Conservation (phyloP, 1,140 invertebrate species). For the Lepidotrigona ventralis region DNA sequence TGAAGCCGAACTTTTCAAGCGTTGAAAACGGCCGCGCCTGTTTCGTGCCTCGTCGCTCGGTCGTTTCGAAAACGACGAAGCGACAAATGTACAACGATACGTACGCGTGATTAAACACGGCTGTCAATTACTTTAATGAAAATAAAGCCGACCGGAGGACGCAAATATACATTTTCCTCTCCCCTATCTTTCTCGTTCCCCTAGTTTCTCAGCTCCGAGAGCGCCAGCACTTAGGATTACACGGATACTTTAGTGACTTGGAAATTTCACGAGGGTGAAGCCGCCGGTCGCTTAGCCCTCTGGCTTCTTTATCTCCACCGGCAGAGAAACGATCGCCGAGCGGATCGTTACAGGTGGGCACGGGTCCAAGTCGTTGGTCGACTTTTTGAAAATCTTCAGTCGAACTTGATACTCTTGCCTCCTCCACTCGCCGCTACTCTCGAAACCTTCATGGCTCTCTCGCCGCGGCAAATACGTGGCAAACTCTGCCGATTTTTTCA, state of each 20-base stretch:
- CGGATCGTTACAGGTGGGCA: constrained; percentile 17
- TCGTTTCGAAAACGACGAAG: too few relatives aligned
- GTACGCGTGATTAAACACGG: not conserved
- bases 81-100: too few relatives aligned
- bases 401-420: constrained; percentile 42
- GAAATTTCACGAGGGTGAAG: too few relatives aligned
- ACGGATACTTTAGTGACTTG: not conserved
- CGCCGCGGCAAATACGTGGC: too few relatives aligned
- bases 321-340: not conserved
- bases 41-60: too few relatives aligned
- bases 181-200: not conserved
- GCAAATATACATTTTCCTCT: not conserved
- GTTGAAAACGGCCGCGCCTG: too few relatives aligned
- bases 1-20: too few relatives aligned
- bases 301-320: not conserved
- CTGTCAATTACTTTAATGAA: not conserved
- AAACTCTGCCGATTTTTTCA: not conserved
- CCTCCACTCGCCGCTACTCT: constrained; percentile 26
- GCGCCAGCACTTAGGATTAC: not conserved
- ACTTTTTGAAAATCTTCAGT: constrained; percentile 49
- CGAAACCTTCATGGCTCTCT: not conserved
- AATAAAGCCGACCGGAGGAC: not conserved
- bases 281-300: not conserved
- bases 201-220: not conserved
- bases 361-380: constrained; percentile 44